Evolutionary conservation across 1,140 invertebrate genomes (phyloP).

Genomic region (Eciton burchellii): DNA sequence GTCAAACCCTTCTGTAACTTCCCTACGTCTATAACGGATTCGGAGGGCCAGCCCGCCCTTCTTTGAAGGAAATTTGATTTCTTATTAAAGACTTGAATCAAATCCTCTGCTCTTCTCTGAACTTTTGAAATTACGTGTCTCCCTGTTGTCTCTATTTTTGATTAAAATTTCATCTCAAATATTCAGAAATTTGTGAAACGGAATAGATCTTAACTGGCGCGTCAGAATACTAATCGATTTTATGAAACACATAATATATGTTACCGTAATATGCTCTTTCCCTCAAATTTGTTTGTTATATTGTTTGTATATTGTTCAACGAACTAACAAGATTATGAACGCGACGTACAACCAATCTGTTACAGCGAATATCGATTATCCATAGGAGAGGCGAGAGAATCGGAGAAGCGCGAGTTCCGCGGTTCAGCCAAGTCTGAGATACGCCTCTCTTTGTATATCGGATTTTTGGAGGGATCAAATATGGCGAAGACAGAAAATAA

Average conservation of each 20-base stretch:
- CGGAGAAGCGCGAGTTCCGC: conserved; percentile 14
- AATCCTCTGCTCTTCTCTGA: background rate
- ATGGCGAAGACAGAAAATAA: conserved; percentile 35
- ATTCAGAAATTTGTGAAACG: background rate
- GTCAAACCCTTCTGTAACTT: background rate
- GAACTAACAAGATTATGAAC: conserved; percentile 9
- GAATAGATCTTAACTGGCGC: background rate
- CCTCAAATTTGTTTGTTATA: too few species aligned
- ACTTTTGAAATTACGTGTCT: background rate
- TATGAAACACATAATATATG: too few species aligned
- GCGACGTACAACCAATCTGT: conserved; percentile 37
- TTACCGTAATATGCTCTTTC: too few species aligned
- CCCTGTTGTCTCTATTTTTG: background rate
- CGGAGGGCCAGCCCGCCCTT: background rate
- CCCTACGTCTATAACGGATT: background rate
- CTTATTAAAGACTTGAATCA: conserved; percentile 2
- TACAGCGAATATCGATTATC: conserved; percentile 16
- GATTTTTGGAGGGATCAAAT: conserved; percentile 12
- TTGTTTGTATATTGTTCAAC: background rate
- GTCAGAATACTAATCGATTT: too few species aligned
- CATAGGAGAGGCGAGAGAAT: background rate
- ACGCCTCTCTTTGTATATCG: conserved; percentile 6
- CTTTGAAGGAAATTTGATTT: too few species aligned
- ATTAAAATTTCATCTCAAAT: conserved; percentile 18
- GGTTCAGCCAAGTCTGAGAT: conserved; percentile 15